Evolutionary conservation across 2,888 invertebrate species (phyloP), one percentile per base, ranked within the genome.

Genomic region (Ormia ochracea): DNA sequence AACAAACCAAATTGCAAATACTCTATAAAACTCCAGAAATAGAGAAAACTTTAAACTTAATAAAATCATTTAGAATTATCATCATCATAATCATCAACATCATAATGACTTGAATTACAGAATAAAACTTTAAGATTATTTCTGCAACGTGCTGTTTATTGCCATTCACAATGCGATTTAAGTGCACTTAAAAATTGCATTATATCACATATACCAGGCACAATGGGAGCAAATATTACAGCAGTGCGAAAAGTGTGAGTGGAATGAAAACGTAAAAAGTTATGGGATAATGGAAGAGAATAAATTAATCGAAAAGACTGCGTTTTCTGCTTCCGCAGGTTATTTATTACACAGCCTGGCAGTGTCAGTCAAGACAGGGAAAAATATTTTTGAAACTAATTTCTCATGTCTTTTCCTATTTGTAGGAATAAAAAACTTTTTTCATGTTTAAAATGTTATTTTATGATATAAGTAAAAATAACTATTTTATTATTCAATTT

Each of bases 31-130:
- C 21, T 2, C 14, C 26, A 48, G 7, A 28, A 54, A 31, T 45
- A 33, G 41, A 21, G 6, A 54, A 50, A 48, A 50, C 56, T 38
- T 31, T 48, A 48, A 74, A 66, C 73, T 65, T 65, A 56, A 28
- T 74, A 58, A 66, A 74, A 65, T 58, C 65, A 74, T 74, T 74
- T 38, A 50, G 48, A 58, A 74, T 38, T 45, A 56, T 58, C 28
- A 73, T 38, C 43, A 7, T 50, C n/a, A 50, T 23, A 33, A 31
- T 21, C 17, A 43, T 23, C 21, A n/a, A 33, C 48, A 48, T 36
- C 31, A 43, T 17, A 17, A 10, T 21, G 9, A 19, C 1, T 10
- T 26, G 48, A 2, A 26, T 26, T 26, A 50, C 12, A 50, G 45
- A 23, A 28, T 14, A 50, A 50, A 50, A 28, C 50, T 50, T 14